These are phyloP conservation scores for Pseudorasbora parva DNA, from an alignment of 2,113 vertebrate species.

Conservation along the genomic window DNA sequence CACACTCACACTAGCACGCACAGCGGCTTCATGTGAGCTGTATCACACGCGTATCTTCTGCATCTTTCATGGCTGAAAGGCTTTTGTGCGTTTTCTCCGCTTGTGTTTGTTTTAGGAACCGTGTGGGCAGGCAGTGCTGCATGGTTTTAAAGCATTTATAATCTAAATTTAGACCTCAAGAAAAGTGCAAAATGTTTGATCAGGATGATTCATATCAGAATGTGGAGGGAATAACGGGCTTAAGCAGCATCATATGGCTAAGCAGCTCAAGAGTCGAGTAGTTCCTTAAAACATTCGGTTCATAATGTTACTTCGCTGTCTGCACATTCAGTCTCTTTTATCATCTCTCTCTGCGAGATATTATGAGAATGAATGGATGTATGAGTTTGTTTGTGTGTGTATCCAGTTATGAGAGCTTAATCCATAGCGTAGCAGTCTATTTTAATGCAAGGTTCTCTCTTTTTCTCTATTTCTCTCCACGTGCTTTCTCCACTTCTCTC, in stretches of 20 bases:
- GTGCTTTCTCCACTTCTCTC: conserved; percentile 41
- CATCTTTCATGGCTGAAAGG: conserved; percentile 32
- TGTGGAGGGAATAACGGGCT: conserved; percentile 38
- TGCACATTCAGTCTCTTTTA: not conserved
- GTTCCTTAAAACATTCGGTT: conserved; percentile 59
- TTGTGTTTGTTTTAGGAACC: conserved; percentile 37
- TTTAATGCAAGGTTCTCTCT: not conserved
- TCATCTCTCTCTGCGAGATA: not conserved
- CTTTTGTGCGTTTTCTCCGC: conserved; percentile 20
- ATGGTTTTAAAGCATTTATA: conserved; percentile 37
- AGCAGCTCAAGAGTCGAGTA: conserved; percentile 44
- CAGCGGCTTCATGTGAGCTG: conserved; percentile 27
- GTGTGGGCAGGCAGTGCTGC: conserved; percentile 36
- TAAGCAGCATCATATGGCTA: conserved; percentile 61
- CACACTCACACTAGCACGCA: not conserved
- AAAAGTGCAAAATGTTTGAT: conserved; percentile 33
- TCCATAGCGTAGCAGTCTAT: not conserved
- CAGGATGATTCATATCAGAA: conserved; percentile 38
- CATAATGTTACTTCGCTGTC: conserved; percentile 58
- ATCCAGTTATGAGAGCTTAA: conserved; percentile 21
- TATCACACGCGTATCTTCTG: conserved; percentile 10
- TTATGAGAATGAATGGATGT: not conserved
- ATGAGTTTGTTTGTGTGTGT: conserved; percentile 29
- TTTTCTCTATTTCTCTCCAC: not conserved
- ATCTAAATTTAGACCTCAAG: conserved; percentile 39